Conservation (phyloP, 2,113 vertebrate species). For the Daubentonia madagascariensis region DNA sequence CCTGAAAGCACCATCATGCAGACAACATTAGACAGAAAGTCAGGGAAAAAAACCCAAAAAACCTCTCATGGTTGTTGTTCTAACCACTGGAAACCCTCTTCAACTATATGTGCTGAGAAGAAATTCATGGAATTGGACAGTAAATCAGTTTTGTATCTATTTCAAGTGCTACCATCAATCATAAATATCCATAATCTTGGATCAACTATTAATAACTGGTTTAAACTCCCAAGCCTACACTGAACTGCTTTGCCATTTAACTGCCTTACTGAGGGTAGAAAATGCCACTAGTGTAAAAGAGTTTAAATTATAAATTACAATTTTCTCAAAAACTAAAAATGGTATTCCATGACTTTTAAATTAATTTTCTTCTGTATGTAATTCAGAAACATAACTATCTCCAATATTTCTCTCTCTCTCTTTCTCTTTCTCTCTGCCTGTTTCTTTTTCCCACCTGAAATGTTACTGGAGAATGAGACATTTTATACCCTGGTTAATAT, state of each 20-base stretch:
- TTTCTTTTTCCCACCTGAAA: background rate
- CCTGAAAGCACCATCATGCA: background rate
- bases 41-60: background rate
- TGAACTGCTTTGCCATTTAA: conserved; percentile 64
- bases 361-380: conserved; percentile 48
- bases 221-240: conserved; percentile 52
- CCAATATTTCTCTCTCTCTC: background rate
- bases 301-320: conserved; percentile 46
- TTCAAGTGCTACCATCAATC: conserved; percentile 51
- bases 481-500: conserved; percentile 8
- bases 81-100: background rate
- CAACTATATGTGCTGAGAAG: background rate
- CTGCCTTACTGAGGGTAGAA: background rate
- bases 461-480: background rate
- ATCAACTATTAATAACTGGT: conserved; percentile 73
- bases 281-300: background rate
- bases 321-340: conserved; percentile 52
- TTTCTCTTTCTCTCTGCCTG: background rate
- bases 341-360: conserved; percentile 29
- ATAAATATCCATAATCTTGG: conserved; percentile 65
- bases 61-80: background rate
- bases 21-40: background rate
- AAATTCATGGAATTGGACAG: conserved; percentile 44
- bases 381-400: conserved; percentile 18
- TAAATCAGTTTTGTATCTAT: conserved; percentile 56